phyloP scores from a whole-genome alignment of 1,140 invertebrate genomes.

The Diachasmimorpha longicaudata region DNA sequence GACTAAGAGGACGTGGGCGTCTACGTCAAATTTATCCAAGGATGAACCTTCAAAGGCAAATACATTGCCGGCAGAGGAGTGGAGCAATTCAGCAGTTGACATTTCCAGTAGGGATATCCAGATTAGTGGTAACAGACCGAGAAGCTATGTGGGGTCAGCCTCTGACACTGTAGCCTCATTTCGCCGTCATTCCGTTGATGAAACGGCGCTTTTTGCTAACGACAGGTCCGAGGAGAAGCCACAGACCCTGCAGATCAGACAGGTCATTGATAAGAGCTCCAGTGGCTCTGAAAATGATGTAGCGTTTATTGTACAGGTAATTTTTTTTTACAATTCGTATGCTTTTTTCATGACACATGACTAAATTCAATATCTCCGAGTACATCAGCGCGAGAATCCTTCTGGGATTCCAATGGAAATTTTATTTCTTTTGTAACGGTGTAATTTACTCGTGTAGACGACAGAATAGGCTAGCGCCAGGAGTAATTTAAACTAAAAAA shows the following conservation, averaged over 20 bases:
- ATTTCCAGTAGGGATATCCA: conserved; percentile 17
- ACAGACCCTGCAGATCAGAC: conserved; percentile 54
- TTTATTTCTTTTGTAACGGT: too few species aligned
- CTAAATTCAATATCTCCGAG: too few species aligned
- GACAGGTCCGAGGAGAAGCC: conserved; percentile 22
- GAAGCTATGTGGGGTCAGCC: conserved; percentile 42
- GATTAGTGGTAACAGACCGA: conserved; percentile 25
- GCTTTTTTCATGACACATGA: not conserved
- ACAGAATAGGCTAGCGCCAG: too few species aligned
- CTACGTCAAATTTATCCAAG: conserved; percentile 64
- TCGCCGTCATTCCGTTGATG: conserved; percentile 42
- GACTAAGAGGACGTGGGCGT: conserved; percentile 61
- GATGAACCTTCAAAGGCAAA: conserved; percentile 40
- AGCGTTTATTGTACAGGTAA: conserved; percentile 58
- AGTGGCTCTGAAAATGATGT: conserved; percentile 53
- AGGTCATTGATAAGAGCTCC: conserved; percentile 55
- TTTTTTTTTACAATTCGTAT: not conserved
- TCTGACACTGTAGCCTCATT: conserved; percentile 39
- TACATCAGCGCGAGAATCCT: too few species aligned
- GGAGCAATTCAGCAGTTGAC: conserved; percentile 45
- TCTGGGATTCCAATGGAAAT: too few species aligned
- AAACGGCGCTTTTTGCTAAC: conserved; percentile 16
- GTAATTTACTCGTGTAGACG: too few species aligned
- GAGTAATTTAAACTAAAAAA: too few species aligned
- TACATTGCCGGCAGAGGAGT: conserved; percentile 32